These are phyloP conservation scores for Parelbella ahira DNA, from an alignment of 2,888 invertebrate species.

Conservation along the genomic window DNA sequence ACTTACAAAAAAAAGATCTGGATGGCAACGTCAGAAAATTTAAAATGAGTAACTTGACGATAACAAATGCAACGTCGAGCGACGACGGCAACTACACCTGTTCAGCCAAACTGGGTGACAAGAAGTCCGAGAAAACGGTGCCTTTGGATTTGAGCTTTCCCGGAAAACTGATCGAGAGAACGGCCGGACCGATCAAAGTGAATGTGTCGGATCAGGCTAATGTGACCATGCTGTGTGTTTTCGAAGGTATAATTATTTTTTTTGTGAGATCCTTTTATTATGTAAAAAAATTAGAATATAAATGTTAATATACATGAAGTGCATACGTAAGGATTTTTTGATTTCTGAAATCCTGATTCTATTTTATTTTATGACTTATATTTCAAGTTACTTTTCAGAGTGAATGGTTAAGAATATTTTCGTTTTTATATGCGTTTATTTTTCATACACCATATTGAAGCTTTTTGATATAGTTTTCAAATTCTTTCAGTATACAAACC, in stretches of 20 bases:
- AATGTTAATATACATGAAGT: too few species aligned
- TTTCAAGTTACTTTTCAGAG: too few species aligned
- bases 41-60: constrained; percentile 44
- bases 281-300: too few species aligned
- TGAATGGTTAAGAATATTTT: too few species aligned
- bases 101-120: constrained; percentile 37
- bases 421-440: too few species aligned
- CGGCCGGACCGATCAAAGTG: constrained; percentile 40
- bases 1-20: constrained; percentile 36
- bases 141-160: constrained; percentile 50
- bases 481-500: constrained; percentile 55
- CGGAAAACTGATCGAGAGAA: constrained; percentile 42
- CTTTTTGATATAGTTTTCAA: neutral
- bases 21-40: constrained; percentile 46
- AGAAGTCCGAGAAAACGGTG: constrained; percentile 30
- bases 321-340: too few species aligned
- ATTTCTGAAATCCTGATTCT: too few species aligned
- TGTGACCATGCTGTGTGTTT: constrained; percentile 52
- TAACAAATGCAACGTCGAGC: constrained; percentile 43
- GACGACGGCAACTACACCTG: constrained; percentile 66
- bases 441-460: too few species aligned
- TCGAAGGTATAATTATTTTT: too few species aligned
- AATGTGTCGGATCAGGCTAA: constrained; percentile 42
- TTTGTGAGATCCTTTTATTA: too few species aligned
- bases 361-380: too few species aligned